A percentile compares a stretch with the other conserved stretches of the same genome.
phyloP scores from a whole-genome alignment of 2,888 invertebrate species.

The Vesta saturnalis region DNA sequence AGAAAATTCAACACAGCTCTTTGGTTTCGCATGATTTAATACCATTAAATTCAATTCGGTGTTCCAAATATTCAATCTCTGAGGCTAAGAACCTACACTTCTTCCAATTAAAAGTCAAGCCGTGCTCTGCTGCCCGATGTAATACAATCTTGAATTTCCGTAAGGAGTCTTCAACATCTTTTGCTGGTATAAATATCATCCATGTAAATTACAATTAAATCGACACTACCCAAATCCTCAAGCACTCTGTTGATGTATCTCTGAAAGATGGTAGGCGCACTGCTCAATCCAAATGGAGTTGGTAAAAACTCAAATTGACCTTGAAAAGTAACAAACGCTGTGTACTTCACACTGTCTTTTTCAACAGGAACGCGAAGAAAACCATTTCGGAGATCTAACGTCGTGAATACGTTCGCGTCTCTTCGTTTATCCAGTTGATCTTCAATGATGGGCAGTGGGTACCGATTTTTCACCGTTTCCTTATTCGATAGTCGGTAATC shows the following conservation, averaged over 20 bases:
- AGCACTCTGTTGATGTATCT: background rate
- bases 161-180: background rate
- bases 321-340: background rate
- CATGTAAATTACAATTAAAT: no score
- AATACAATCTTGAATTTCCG: background rate
- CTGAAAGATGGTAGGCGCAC: background rate
- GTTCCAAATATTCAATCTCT: background rate
- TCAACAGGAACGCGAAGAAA: background rate
- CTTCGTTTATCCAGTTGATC: no score
- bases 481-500: no score
- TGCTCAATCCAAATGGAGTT: background rate
- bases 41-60: no score
- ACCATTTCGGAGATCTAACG: background rate
- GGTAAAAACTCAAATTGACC: background rate
- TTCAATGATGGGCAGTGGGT: no score
- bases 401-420: background rate
- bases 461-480: no score
- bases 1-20: background rate
- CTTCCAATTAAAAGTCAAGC: background rate
- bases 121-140: background rate
- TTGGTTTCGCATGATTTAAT: background rate
- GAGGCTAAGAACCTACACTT: background rate
- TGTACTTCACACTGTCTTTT: background rate
- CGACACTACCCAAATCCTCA: background rate
- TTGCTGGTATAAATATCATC: no score